Conservation (phyloP, 2,113 vertebrate species). For the Toxotes chatareus region DNA sequence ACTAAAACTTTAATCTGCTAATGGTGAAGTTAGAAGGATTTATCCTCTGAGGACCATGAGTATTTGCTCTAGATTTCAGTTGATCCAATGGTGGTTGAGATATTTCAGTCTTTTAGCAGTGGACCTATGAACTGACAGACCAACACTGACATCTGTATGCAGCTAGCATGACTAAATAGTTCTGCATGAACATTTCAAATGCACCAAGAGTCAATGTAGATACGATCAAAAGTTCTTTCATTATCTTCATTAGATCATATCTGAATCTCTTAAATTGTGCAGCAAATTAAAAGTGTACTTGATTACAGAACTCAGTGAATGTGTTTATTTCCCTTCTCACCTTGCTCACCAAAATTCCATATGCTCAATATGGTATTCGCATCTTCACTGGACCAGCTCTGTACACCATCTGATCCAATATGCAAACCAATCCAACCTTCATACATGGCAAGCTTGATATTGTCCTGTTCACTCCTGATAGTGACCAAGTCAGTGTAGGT, state of each 20-base stretch:
- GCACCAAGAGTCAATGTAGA: too few relatives aligned
- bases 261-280: background rate
- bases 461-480: background rate
- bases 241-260: background rate
- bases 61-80: too few relatives aligned
- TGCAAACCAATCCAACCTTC: background rate
- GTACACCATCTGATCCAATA: background rate
- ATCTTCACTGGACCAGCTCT: background rate
- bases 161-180: too few relatives aligned
- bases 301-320: background rate
- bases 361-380: accelerated
- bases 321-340: background rate
- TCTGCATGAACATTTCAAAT: background rate
- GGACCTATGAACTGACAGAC: too few relatives aligned
- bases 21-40: too few relatives aligned
- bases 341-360: background rate
- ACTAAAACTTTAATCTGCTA: too few relatives aligned
- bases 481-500: background rate
- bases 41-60: too few relatives aligned
- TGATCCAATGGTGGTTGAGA: too few relatives aligned
- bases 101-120: too few relatives aligned
- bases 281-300: background rate
- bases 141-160: too few relatives aligned
- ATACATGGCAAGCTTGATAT: accelerated
- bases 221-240: too few relatives aligned